Evolutionary conservation across 2,888 invertebrate species (phyloP), one percentile per base, ranked within the genome.

Genomic region (Phasia obesa): DNA sequence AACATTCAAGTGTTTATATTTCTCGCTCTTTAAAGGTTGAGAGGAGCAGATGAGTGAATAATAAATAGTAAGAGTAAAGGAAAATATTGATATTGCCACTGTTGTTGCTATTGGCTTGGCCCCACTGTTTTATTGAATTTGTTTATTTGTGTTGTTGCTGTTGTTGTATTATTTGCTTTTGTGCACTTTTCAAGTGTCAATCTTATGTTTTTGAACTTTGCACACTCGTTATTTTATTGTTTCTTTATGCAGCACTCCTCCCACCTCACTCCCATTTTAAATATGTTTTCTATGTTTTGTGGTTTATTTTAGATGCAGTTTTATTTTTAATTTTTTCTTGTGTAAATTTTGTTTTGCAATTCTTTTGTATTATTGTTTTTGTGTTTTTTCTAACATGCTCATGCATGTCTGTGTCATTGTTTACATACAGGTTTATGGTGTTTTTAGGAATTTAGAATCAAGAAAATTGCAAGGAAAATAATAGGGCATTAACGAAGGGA

Each of bases 131-230:
- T 38, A 15, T 51, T 51, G n/a, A 5, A n/a, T 51, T 51, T 65
- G 21, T 21, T 53, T 17, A 17, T 38, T 42, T 11, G 17, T 64
- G 38, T 31, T 21, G 42, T 51, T 51, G 38, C 35, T 64, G 49
- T 64, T 82, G 17, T 74, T 64, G 69, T 42, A 49, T 69, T 86
- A 84, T 85, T 86, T 86, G 84, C 86, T 84, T 77, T 84, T 85
- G 70, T 85, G 57, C 85, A 84, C 81, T 83, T 85, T 85, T 85
- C 85, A 86, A 86, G 86, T 85, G 85, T 84, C 86, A 86, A 85
- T 85, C 85, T 85, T 84, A 81, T 85, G 85, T 85, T 85, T 85
- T 84, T 85, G 85, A 85, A 85, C 85, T 84, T 86, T 85, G 80
- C 31, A 81, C 75, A 80, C 82, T 53, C 57, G 57, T 57, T 47